Base-by-base conservation (phyloP, 2,888 invertebrate species). In the Listrodromus nycthemerus region DNA sequence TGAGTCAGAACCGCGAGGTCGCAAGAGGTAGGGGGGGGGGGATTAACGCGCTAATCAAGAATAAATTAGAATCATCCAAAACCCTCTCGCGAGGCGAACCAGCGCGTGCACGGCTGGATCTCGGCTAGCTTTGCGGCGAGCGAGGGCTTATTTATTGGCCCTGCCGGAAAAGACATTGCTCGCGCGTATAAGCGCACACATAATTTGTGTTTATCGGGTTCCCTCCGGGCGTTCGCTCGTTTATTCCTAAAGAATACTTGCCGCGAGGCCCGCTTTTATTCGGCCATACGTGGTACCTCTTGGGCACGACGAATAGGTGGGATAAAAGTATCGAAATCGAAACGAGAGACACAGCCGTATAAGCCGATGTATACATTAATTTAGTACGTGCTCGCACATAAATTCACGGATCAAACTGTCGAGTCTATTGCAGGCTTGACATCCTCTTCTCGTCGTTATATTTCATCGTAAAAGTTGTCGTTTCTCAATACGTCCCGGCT, bases 31-130 rank as follows among this genome's bases (percentile, higher is more conserved):
- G 85, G 33, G 86, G 82, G 90, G 91, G 91, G n/a, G 85, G 33
- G 86, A 92, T 91, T 91, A 92, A 92, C 89, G 90, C 89, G 91
- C 89, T 92, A 91, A 92, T 92, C 91, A 91, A 91, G 91, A 90
- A 92, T 92, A 91, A 91, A 92, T 91, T 92, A 91, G 88, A 90
- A 91, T 90, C 90, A 83, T 89, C 88, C 86, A 86, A 89, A 87
- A 87, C 85, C 84, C 79, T 78, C 16, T 65, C 58, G 69, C 79
- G 80, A 83, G 80, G 85, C 65, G 78, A 79, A 65, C 63, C 41
- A 61, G 48, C 69, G n/a, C 41, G 67, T 61, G 67, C 83, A 63
- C 77, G 69, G 27, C 52, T 52, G 71, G 58, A 58, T 48, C n/a
- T 74, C 77, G 52, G 63, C 65, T 70, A 70, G 70, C 55, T 65